phyloP scores from a whole-genome alignment of 2,113 vertebrate species.

The Dromaius novaehollandiae region DNA sequence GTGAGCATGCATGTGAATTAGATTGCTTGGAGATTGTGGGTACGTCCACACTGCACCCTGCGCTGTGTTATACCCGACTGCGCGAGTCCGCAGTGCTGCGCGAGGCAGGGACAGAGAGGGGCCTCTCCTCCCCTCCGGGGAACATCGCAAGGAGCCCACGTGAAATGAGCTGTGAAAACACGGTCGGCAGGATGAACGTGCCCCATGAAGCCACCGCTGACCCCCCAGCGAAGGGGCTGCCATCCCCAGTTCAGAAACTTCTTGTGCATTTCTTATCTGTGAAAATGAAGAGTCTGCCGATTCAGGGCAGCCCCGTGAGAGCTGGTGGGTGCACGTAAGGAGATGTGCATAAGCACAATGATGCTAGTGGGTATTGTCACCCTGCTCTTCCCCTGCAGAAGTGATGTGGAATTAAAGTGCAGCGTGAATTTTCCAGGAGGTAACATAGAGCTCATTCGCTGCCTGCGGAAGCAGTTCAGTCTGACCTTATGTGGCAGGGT shows the following conservation, averaged over 20 bases:
- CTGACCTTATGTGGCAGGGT: background rate
- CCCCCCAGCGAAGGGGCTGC: background rate
- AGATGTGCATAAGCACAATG: background rate
- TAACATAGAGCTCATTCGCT: background rate
- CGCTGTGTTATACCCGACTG: background rate
- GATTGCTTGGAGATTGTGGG: background rate
- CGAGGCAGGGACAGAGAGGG: background rate
- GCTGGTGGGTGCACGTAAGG: background rate
- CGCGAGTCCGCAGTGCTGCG: background rate
- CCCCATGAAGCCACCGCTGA: fast-evolving
- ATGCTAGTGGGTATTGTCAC: background rate
- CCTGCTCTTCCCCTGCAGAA: background rate
- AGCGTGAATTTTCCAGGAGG: background rate
- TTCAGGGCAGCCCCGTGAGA: background rate
- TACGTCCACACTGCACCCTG: background rate
- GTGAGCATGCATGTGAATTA: background rate
- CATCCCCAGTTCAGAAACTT: background rate
- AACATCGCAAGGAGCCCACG: too few species aligned
- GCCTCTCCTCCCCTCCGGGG: too few species aligned
- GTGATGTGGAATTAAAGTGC: background rate
- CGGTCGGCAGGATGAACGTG: background rate
- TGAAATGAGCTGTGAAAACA: background rate
- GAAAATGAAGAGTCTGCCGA: background rate
- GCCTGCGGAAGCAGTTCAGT: background rate
- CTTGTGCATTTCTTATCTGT: background rate